Evolutionary conservation across 2,797 vertebrate species (phyloP).

Genomic region (Bradypodion pumilum): DNA sequence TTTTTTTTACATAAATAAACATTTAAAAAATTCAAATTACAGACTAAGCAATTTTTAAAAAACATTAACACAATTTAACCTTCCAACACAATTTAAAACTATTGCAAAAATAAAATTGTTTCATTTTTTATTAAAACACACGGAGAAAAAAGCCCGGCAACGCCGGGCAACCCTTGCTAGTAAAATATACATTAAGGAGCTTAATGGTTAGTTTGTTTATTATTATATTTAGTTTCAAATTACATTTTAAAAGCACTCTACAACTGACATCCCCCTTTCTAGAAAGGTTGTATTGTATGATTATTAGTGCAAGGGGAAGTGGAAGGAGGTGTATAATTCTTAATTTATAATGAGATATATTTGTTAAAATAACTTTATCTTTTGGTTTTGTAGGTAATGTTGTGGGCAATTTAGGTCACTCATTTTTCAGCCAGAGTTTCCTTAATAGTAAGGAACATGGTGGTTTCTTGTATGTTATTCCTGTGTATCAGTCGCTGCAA

Average conservation of each 20-base stretch:
- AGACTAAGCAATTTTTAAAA: too few relatives aligned
- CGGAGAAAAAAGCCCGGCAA: too few relatives aligned
- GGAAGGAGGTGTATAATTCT: neutral
- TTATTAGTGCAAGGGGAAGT: neutral
- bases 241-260: neutral
- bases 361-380: constrained; percentile 30
- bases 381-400: constrained; percentile 83
- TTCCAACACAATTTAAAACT: too few relatives aligned
- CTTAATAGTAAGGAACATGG: constrained; percentile 96
- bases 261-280: neutral
- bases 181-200: neutral
- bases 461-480: constrained; percentile 93
- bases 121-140: too few relatives aligned
- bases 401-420: constrained; percentile 94
- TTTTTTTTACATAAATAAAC: too few relatives aligned
- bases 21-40: too few relatives aligned
- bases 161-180: too few relatives aligned
- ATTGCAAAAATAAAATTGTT: too few relatives aligned
- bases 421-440: constrained; percentile 97
- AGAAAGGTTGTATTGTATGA: neutral
- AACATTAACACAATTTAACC: too few relatives aligned
- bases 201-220: neutral
- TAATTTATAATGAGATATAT: neutral
- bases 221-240: neutral
- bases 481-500: constrained; percentile 94